Conservation (phyloP, 2,797 vertebrate genomes). For the Enteromius argenteus region DNA sequence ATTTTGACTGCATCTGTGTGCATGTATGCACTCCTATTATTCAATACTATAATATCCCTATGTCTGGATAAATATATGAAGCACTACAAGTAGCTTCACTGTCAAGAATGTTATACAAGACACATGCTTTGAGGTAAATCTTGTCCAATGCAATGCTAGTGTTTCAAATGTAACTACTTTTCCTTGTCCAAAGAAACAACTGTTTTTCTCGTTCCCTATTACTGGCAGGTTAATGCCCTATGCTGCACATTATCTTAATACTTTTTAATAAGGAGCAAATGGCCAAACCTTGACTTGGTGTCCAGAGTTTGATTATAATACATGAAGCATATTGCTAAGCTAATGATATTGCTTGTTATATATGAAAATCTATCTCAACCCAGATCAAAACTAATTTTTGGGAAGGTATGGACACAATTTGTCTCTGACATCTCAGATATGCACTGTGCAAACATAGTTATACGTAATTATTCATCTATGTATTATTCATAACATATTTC, state of each 20-base stretch:
- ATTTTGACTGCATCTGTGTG: background rate
- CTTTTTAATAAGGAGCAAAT: slow-evolving; percentile 75
- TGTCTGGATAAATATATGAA: slow-evolving; percentile 34
- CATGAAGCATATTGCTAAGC: slow-evolving; percentile 63
- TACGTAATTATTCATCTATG: background rate
- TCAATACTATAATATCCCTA: slow-evolving; percentile 24
- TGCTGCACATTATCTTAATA: slow-evolving; percentile 68
- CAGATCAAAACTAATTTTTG: slow-evolving; percentile 21
- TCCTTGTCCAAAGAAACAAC: slow-evolving; percentile 46
- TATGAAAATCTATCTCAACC: slow-evolving; percentile 38
- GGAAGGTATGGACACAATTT: background rate
- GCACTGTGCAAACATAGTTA: background rate
- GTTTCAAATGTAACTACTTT: slow-evolving; percentile 54
- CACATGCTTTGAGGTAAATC: background rate
- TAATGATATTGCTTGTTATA: slow-evolving; percentile 56
- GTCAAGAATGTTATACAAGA: background rate
- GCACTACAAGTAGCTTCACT: too few relatives aligned
- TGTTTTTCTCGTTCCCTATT: background rate
- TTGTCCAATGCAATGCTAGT: background rate
- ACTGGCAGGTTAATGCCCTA: slow-evolving; percentile 71
- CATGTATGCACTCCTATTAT: background rate
- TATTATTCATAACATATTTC: background rate
- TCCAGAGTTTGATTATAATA: slow-evolving; percentile 54
- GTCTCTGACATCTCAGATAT: slow-evolving; percentile 31
- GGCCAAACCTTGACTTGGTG: slow-evolving; percentile 71